Conservation (phyloP, 2,113 vertebrate genomes). For the Chaetorhynchus papuensis region DNA sequence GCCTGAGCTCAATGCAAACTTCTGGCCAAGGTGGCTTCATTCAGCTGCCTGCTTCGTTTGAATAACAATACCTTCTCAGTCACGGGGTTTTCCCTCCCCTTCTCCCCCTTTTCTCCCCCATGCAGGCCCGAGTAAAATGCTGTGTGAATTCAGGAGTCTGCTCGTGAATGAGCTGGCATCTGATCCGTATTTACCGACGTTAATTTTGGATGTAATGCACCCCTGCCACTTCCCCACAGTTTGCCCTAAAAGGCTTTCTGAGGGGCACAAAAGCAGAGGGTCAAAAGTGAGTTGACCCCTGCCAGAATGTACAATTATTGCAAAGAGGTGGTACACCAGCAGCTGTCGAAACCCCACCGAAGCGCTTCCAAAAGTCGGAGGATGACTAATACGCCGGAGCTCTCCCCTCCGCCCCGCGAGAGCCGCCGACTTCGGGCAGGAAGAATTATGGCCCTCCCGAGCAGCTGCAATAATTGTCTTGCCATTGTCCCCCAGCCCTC, state of each 20-base stretch:
- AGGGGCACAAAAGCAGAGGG: constrained; percentile 70
- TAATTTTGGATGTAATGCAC: constrained; percentile 70
- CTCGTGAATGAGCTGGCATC: constrained; percentile 71
- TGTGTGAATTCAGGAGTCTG: constrained; percentile 69
- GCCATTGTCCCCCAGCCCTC: constrained; percentile 75
- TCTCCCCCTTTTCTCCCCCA: not conserved
- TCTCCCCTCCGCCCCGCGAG: constrained; percentile 46
- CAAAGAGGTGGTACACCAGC: constrained; percentile 66
- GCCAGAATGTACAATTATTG: constrained; percentile 82
- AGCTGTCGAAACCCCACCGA: constrained; percentile 81
- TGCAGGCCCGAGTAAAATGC: not conserved
- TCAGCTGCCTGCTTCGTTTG: constrained; percentile 58
- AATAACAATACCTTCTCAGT: constrained; percentile 58
- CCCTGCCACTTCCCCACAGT: constrained; percentile 74
- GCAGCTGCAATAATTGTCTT: constrained; percentile 86
- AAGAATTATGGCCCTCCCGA: constrained; percentile 73
- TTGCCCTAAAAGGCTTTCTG: constrained; percentile 72
- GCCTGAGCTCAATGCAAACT: not conserved
- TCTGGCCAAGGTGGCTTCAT: constrained; percentile 25
- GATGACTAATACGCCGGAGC: constrained; percentile 75
- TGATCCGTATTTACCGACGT: constrained; percentile 74
- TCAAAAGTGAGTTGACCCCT: constrained; percentile 84
- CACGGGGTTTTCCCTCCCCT: not conserved
- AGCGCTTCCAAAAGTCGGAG: constrained; percentile 65
- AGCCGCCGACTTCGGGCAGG: constrained; percentile 57